phyloP scores from a whole-genome alignment of 2,888 invertebrate genomes.

The Muschampia plurimacula region DNA sequence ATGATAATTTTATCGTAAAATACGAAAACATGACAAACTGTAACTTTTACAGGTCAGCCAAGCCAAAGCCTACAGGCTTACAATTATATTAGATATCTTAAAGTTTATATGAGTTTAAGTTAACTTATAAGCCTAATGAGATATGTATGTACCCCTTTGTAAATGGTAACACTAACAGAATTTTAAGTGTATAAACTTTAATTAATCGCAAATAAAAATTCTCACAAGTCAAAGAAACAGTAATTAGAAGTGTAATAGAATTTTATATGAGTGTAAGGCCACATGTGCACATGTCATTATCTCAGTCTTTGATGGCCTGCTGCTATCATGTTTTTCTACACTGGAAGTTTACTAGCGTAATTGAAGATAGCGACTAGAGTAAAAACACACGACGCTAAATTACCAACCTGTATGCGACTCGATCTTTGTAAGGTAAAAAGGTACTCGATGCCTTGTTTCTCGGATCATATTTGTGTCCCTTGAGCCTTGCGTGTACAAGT shows the following conservation, averaged over 20 bases:
- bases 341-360: conserved; percentile 2
- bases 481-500: background rate
- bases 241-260: conserved; percentile 10
- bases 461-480: background rate
- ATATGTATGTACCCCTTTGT: background rate
- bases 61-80: no score
- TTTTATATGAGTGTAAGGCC: conserved; percentile 14
- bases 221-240: background rate
- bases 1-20: no score
- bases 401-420: conserved; percentile 8
- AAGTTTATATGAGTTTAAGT: no score
- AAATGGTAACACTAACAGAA: background rate
- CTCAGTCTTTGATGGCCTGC: conserved; percentile 9
- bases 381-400: conserved; percentile 14
- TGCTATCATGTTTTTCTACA: conserved; percentile 1
- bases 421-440: conserved; percentile 10
- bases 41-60: no score
- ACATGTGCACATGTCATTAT: conserved; percentile 1
- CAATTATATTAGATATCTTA: no score
- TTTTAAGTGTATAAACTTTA: background rate
- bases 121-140: no score
- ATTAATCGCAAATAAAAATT: background rate
- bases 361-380: background rate
- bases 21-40: no score
- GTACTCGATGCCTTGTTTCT: background rate